phyloP scores from a whole-genome alignment of 2,888 invertebrate species.

The Dendrolimus pini region DNA sequence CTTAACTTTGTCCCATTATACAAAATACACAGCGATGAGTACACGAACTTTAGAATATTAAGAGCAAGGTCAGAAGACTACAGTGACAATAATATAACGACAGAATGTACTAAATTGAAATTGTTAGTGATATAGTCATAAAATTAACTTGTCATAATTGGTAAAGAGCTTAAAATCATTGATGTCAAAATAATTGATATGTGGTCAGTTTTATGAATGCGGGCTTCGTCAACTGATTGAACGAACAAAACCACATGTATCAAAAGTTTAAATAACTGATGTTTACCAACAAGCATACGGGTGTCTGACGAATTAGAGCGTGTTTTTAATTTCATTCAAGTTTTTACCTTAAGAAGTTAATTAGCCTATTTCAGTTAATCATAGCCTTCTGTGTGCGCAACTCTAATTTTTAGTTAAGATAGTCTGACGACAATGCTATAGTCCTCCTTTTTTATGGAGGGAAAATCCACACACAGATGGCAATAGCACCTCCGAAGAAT shows the following conservation, averaged over 20 bases:
- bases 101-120: not conserved
- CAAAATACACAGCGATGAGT: not conserved
- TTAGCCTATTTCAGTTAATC: too few species aligned
- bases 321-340: not conserved
- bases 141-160: conserved; percentile 55
- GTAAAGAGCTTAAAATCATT: conserved; percentile 50
- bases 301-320: conserved; percentile 18
- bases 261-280: conserved; percentile 53
- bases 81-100: not conserved
- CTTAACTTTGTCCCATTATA: not conserved
- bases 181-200: conserved; percentile 69
- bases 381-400: too few species aligned
- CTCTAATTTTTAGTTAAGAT: too few species aligned
- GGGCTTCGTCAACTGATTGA: conserved; percentile 43
- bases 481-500: too few species aligned
- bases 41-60: not conserved
- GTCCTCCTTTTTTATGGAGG: too few species aligned
- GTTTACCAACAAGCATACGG: conserved; percentile 43
- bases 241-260: conserved; percentile 34
- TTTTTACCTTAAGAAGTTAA: not conserved
- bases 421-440: too few species aligned
- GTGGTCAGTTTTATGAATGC: conserved; percentile 59
- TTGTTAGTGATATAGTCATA: conserved; percentile 33
- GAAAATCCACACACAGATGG: too few species aligned
- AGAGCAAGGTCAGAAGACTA: not conserved